A percentile compares a stretch with the other conserved stretches of the same genome.
These are phyloP conservation scores for Sarcophilus harrisii DNA, from an alignment of 2,797 vertebrate genomes.

Conservation along the genomic window DNA sequence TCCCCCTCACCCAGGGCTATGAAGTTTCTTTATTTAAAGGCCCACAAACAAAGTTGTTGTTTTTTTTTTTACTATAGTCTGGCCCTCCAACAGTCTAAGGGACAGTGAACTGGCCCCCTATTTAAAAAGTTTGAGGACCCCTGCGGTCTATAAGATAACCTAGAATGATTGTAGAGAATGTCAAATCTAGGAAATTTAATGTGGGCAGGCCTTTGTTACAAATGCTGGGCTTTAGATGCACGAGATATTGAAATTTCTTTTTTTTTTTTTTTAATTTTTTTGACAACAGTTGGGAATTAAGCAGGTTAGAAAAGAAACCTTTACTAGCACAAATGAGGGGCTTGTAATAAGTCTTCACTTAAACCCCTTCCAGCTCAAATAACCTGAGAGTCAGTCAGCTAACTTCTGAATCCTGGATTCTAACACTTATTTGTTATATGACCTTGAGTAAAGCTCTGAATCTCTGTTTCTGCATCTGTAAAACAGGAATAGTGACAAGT, in stretches of 20 bases:
- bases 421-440: no score
- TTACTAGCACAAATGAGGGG: neutral
- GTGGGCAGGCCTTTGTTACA: neutral
- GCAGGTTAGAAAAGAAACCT: neutral
- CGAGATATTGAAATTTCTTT: constrained; percentile 18
- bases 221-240: neutral
- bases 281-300: neutral
- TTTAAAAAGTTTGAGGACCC: no score
- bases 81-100: no score
- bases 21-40: no score
- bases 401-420: neutral
- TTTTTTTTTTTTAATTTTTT: no score
- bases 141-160: neutral
- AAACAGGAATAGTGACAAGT: constrained; percentile 10
- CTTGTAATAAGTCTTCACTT: neutral
- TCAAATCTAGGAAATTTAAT: constrained; percentile 1
- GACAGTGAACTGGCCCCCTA: no score
- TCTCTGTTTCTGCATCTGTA: constrained; percentile 30
- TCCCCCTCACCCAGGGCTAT: no score
- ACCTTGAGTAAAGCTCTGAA: constrained; percentile 6
- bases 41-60: no score
- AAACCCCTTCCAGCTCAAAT: neutral
- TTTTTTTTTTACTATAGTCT: no score
- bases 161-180: neutral
- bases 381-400: neutral